Percentiles rank a stretch among this genome's conserved stretches.
Conservation (phyloP, 2,888 invertebrate genomes). For the Drosophila mimica region DNA sequence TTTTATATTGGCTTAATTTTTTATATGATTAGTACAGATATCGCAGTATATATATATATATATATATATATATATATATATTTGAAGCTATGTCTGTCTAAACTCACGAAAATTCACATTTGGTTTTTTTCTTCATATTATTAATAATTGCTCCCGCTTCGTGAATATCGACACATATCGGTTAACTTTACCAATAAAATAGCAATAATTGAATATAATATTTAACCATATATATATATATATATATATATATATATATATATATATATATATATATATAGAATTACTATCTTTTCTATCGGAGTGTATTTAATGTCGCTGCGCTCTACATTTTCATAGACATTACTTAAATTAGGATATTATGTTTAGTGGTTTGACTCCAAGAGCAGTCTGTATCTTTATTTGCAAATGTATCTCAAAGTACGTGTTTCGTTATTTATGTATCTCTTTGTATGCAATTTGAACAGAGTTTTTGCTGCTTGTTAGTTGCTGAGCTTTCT, state of each 20-base stretch:
- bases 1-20: background rate
- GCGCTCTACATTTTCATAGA: background rate
- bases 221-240: background rate
- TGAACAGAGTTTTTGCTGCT: slow-evolving; percentile 11
- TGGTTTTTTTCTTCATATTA: no score
- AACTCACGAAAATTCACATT: no score
- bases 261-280: background rate
- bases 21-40: background rate
- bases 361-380: background rate
- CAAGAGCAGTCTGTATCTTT: slow-evolving; percentile 11
- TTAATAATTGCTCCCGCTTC: background rate
- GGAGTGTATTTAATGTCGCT: background rate
- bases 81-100: no score
- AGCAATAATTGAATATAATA: background rate
- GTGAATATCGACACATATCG: background rate
- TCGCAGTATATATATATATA: no score
- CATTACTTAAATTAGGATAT: slow-evolving; percentile 46
- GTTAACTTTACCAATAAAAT: background rate
- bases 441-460: slow-evolving; percentile 5
- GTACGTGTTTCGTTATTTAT: background rate
- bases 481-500: slow-evolving; percentile 13
- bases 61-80: no score
- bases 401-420: slow-evolving; percentile 6
- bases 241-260: no score
- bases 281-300: background rate